phyloP scores from a whole-genome alignment of 2,888 invertebrate genomes.

The Podotricha telesiphe region DNA sequence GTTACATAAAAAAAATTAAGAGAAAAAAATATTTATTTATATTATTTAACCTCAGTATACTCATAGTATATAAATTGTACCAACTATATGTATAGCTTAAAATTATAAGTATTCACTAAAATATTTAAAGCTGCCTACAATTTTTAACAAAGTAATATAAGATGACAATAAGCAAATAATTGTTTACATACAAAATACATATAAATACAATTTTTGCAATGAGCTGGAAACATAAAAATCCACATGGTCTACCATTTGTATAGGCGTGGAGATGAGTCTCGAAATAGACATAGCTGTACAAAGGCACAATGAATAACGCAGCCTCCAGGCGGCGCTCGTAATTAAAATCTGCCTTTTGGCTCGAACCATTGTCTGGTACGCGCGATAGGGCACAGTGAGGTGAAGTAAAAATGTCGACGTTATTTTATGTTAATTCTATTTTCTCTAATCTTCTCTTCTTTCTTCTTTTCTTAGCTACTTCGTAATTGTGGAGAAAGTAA shows the following conservation, averaged over 20 bases:
- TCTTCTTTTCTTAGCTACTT: neutral
- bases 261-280: constrained; percentile 37
- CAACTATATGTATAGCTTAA: too few species aligned
- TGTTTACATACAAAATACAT: constrained; percentile 3
- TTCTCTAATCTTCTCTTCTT: constrained; percentile 4
- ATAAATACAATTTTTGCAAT: constrained; percentile 21
- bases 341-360: constrained; percentile 79
- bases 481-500: neutral
- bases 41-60: too few species aligned
- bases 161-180: neutral
- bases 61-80: too few species aligned
- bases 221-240: constrained; percentile 28
- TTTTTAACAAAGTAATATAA: neutral
- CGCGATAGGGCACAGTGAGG: constrained; percentile 43
- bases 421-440: constrained; percentile 43
- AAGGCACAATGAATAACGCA: constrained; percentile 44
- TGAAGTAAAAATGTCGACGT: constrained; percentile 43
- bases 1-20: too few species aligned
- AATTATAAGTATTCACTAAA: too few species aligned
- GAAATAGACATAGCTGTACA: constrained; percentile 41
- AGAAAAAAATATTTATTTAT: too few species aligned
- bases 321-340: constrained; percentile 63
- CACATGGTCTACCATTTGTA: constrained; percentile 36
- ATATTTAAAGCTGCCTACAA: too few species aligned
- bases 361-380: constrained; percentile 52